Percentiles rank a stretch among this genome's conserved stretches.
These are phyloP conservation scores for Lamellibrachia columna DNA, from an alignment of 2,888 invertebrate species.

Conservation along the genomic window DNA sequence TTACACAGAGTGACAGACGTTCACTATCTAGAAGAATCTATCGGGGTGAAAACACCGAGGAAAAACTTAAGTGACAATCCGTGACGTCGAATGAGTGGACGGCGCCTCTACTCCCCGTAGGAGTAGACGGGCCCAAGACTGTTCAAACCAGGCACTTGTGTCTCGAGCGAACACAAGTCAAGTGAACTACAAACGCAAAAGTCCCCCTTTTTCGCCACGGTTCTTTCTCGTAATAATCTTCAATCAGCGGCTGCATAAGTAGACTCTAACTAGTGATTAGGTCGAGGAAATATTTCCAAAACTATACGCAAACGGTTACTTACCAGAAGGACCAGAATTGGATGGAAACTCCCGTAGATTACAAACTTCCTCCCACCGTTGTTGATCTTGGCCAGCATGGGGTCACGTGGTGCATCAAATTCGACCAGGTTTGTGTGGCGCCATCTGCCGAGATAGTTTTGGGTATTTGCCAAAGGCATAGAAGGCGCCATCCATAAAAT, in stretches of 20 bases:
- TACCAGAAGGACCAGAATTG: not conserved
- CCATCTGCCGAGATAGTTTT: not conserved
- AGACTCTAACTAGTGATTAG: not conserved
- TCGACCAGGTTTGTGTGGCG: not conserved
- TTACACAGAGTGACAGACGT: not conserved
- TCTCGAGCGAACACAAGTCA: not conserved
- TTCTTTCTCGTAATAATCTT: not conserved
- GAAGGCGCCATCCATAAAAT: too few species aligned
- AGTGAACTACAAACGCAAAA: not conserved
- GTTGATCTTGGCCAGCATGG: not conserved
- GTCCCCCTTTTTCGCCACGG: constrained; percentile 5
- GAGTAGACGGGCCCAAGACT: not conserved
- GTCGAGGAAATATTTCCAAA: not conserved
- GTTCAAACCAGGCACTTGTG: not conserved
- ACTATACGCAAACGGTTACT: not conserved
- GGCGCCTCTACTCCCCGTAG: not conserved
- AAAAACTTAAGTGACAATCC: not conserved
- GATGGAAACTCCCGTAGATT: not conserved
- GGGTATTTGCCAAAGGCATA: too few species aligned
- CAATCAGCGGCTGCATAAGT: not conserved
- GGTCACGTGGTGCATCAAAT: constrained; percentile 9
- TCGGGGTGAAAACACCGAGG: not conserved
- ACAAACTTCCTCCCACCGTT: constrained; percentile 12
- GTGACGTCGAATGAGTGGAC: not conserved
- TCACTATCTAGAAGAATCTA: not conserved